A percentile compares a stretch with the other conserved stretches of the same genome.
These are phyloP conservation scores for Bibio marci DNA, from an alignment of 2,888 invertebrate species.

Conservation along the genomic window DNA sequence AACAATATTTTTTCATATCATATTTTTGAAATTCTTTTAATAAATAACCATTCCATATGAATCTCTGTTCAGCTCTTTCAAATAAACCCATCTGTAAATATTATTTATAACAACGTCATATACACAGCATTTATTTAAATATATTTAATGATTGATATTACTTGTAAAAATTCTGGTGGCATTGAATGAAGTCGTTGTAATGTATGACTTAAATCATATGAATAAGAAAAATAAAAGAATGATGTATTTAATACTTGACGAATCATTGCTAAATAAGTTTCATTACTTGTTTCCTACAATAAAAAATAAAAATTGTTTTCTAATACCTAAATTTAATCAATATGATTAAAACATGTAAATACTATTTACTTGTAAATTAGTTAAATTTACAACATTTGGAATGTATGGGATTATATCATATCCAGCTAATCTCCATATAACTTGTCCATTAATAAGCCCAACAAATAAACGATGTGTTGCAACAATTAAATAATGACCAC, in stretches of 20 bases:
- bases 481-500: conserved; percentile 75
- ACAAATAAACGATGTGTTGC: conserved; percentile 66
- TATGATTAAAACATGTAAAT: conserved; percentile 1
- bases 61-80: conserved; percentile 68
- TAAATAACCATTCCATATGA: conserved; percentile 85
- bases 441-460: conserved; percentile 64
- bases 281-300: conserved; percentile 60
- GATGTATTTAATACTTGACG: conserved; percentile 66
- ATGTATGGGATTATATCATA: conserved; percentile 77
- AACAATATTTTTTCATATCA: conserved; percentile 59
- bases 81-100: conserved; percentile 48
- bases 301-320: not conserved
- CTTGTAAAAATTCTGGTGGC: conserved; percentile 63
- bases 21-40: conserved; percentile 57
- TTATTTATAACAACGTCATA: conserved; percentile 3
- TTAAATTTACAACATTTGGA: conserved; percentile 68
- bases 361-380: conserved; percentile 47
- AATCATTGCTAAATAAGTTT: conserved; percentile 69
- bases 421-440: conserved; percentile 61
- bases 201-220: conserved; percentile 84
- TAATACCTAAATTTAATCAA: conserved; percentile 8
- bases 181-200: conserved; percentile 75
- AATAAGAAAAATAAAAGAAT: conserved; percentile 84
- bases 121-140: too few species aligned
- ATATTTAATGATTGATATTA: conserved; percentile 20